phyloP scores from a whole-genome alignment of 1,140 invertebrate species.

The Branchinecta lynchi region DNA sequence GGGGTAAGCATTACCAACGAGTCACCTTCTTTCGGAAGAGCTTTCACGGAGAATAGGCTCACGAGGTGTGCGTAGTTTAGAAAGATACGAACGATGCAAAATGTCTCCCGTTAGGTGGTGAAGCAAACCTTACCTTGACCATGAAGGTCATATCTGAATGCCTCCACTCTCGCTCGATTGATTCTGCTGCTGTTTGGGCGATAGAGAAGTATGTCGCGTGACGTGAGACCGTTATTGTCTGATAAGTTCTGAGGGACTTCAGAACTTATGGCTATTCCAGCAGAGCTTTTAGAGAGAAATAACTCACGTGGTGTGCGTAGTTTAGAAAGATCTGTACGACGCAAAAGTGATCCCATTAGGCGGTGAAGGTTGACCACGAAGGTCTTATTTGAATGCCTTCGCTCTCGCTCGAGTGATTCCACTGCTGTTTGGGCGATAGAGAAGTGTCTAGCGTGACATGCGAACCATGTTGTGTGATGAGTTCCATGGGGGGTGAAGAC shows the following conservation, averaged over 20 bases:
- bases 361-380: conserved; percentile 48
- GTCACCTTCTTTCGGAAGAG: too few species aligned
- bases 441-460: not conserved
- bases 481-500: too few species aligned
- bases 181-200: conserved; percentile 31
- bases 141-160: conserved; percentile 54
- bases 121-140: conserved; percentile 54
- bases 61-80: conserved; percentile 25
- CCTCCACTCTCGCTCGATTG: conserved; percentile 53
- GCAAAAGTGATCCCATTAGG: conserved; percentile 43
- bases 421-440: conserved; percentile 18
- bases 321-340: conserved; percentile 34
- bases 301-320: conserved; percentile 23
- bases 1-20: too few species aligned
- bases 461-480: too few species aligned
- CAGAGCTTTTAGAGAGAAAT: too few species aligned
- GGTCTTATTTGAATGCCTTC: conserved; percentile 57
- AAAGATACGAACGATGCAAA: conserved; percentile 37
- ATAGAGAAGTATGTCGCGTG: not conserved
- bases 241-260: too few species aligned
- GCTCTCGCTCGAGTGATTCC: conserved; percentile 50
- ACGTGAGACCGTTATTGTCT: too few species aligned
- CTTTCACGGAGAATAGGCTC: not conserved
- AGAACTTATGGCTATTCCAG: too few species aligned
- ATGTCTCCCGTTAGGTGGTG: conserved; percentile 41